Evolutionary conservation across 2,113 vertebrate species (phyloP).

Genomic region (Phylloscopus whistleri): DNA sequence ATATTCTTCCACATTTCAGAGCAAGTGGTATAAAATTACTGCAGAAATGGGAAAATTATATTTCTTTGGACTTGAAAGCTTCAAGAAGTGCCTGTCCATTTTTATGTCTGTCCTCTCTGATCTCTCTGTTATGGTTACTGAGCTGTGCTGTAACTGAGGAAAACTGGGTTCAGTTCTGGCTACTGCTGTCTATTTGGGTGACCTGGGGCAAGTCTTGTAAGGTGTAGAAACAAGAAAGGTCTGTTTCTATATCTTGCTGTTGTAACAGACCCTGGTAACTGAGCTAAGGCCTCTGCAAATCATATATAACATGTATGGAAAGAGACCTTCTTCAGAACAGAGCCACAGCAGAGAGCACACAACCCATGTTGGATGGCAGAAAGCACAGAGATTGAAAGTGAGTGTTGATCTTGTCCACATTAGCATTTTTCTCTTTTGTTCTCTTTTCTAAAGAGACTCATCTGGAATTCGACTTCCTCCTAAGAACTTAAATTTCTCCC

Average conservation of each 20-base stretch:
- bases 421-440: not conserved
- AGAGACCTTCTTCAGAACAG: not conserved
- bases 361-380: not conserved
- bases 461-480: not conserved
- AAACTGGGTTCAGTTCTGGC: not conserved
- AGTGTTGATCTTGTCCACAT: not conserved
- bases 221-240: not conserved
- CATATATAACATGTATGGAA: fast-evolving
- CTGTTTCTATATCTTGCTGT: not conserved
- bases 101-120: not conserved
- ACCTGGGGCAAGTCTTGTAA: not conserved
- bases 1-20: not conserved
- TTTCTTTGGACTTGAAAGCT: not conserved
- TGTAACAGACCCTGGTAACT: not conserved
- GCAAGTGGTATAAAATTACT: not conserved
- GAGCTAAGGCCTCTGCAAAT: not conserved
- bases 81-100: not conserved
- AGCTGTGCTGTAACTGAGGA: not conserved
- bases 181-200: fast-evolving
- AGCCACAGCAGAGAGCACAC: not conserved
- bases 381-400: not conserved
- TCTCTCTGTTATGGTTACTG: not conserved
- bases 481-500: not conserved
- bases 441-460: not conserved
- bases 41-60: not conserved